phyloP scores from a whole-genome alignment of 2,797 vertebrate species.

The Taenioides sp. region DNA sequence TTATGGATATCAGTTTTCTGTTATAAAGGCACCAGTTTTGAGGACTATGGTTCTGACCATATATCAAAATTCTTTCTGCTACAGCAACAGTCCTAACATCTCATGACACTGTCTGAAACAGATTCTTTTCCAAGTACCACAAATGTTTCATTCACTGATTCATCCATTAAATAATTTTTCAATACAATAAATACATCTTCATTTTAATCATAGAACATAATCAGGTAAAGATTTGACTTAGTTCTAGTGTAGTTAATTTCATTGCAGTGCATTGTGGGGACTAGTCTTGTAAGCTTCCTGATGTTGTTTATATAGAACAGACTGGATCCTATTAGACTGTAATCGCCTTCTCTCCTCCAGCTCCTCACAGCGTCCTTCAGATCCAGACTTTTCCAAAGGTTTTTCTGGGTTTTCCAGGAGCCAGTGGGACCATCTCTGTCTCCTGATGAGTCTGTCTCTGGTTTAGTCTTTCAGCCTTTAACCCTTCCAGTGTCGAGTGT shows the following conservation, averaged over 20 bases:
- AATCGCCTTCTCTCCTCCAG: background rate
- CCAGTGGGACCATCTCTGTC: background rate
- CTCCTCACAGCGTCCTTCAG: background rate
- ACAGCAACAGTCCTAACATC: too few relatives aligned
- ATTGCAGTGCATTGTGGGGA: background rate
- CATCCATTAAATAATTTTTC: too few relatives aligned
- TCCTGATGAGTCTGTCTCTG: background rate
- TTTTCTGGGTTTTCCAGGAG: background rate
- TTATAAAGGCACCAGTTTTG: too few relatives aligned
- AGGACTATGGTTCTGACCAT: too few relatives aligned
- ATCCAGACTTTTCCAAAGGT: background rate
- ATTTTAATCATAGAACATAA: too few relatives aligned
- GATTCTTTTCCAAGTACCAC: too few relatives aligned
- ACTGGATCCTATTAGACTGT: background rate
- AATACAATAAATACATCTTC: too few relatives aligned
- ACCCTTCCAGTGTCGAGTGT: slow-evolving; percentile 1
- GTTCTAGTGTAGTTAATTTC: background rate
- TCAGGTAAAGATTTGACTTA: too few relatives aligned
- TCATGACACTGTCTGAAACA: too few relatives aligned
- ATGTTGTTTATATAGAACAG: background rate
- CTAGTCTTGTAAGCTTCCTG: background rate
- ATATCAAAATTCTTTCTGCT: too few relatives aligned
- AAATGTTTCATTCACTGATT: too few relatives aligned
- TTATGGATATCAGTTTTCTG: too few relatives aligned
- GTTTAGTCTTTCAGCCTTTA: background rate